Percentiles rank a stretch among this genome's conserved stretches.
Evolutionary conservation across 2,797 vertebrate species (phyloP).

Genomic region (Miichthys miiuy): DNA sequence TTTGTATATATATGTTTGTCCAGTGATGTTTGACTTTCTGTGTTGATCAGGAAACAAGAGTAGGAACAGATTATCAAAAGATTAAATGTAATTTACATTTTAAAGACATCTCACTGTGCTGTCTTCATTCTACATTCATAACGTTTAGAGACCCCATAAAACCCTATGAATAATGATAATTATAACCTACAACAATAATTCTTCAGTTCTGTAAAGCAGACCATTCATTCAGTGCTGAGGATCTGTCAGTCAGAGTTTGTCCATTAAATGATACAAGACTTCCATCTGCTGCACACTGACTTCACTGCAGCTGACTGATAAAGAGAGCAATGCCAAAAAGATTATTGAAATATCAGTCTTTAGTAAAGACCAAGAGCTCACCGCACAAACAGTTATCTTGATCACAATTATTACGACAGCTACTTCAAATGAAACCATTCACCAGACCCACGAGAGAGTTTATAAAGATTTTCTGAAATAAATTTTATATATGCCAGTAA

Average conservation of each 20-base stretch:
- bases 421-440: not conserved
- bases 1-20: not conserved
- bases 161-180: not conserved
- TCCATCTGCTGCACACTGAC: slow-evolving; percentile 10
- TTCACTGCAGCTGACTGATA: slow-evolving; percentile 6
- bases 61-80: not conserved
- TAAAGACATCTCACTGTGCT: not conserved
- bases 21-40: too few species aligned
- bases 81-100: not conserved
- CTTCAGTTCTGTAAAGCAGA: not conserved
- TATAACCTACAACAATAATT: not conserved
- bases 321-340: not conserved
- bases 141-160: too few species aligned
- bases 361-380: not conserved
- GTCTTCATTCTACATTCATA: not conserved
- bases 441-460: not conserved
- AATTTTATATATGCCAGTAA: not conserved
- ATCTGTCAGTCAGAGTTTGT: not conserved
- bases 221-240: not conserved
- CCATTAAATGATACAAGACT: not conserved
- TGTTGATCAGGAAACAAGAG: not conserved
- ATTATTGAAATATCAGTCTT: not conserved
- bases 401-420: not conserved
- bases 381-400: not conserved
- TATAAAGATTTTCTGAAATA: too few species aligned